phyloP scores from a whole-genome alignment of 2,113 vertebrate genomes.

The Petrocephalus microphthalmus region DNA sequence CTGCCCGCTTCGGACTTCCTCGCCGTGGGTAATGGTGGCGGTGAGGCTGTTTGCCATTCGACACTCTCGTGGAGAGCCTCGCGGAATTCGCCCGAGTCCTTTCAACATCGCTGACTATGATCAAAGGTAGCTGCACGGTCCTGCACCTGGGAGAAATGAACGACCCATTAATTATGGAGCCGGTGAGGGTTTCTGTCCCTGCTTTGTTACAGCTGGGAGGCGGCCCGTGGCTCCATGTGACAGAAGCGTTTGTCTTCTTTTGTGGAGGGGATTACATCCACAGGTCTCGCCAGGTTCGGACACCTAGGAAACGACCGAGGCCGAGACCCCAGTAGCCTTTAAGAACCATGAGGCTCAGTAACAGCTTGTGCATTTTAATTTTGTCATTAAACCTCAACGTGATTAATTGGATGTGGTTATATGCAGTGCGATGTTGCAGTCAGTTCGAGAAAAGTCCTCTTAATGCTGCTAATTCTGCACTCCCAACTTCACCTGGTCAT shows the following conservation, averaged over 20 bases:
- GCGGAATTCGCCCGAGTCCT: neutral
- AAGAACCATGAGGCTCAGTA: neutral
- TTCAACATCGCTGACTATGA: constrained; percentile 23
- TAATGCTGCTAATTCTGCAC: neutral
- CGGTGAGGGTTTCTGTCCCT: neutral
- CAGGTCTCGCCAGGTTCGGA: neutral
- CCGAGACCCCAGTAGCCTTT: neutral
- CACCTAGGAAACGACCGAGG: neutral
- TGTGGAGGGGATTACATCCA: neutral
- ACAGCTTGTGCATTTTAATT: neutral
- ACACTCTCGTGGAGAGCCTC: neutral
- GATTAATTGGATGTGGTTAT: neutral
- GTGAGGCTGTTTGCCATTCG: constrained; percentile 11
- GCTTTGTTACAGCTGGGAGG: neutral
- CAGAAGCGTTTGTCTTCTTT: constrained; percentile 6
- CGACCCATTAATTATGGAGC: constrained; percentile 6
- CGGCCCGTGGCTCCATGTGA: neutral
- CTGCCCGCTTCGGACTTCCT: neutral
- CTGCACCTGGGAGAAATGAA: neutral
- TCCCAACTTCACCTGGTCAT: neutral
- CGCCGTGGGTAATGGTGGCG: neutral
- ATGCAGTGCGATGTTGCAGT: neutral
- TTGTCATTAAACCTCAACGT: neutral
- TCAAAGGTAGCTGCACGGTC: constrained; percentile 21
- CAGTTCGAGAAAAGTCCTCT: neutral